Evolutionary conservation across 1,140 invertebrate species (phyloP), one percentile per base, ranked within the genome.

Genomic region (Aplysia californica): DNA sequence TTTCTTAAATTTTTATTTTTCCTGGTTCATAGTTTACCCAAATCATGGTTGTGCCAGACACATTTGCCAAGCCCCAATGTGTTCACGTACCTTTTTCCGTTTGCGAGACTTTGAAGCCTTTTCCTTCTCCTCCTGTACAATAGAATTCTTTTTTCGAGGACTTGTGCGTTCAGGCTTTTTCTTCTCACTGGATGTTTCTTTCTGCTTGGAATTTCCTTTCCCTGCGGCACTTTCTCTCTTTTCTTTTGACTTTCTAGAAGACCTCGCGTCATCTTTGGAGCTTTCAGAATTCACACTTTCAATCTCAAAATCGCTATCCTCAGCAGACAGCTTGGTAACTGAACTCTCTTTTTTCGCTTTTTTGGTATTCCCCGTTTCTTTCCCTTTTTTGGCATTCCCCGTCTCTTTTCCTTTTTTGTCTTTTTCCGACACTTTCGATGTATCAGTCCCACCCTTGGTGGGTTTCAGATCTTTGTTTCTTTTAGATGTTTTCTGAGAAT

Each of bases 211-310:
- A n/a, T n/a, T n/a, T n/a, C n/a, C 39, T 15, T 64, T 55, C 18
- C 1, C 31, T 71, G 38, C 56, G 3, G 10, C 23, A 50, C n/a
- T 2, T 33, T 2, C 4, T 50, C 0, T 66, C 38, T 73, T 41
- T 18, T 65, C 69, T 71, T 68, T 71, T 75, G 29, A 39, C 23
- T 29, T 44, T 29, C 75, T n/a, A 74, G 59, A 71, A 50, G 38
- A 69, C 3, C 26, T 2, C 26, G 15, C 29, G 64, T 65, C 6
- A 21, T 64, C 23, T 67, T 59, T 56, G 5, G 79, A 44, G 69
- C 33, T 21, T 1, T 29, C 39, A 33, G 73, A 56, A 55, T 66
- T 50, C 68, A 66, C 74, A 58, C 64, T 75, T 36, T 75, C 55
- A 73, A 68, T 61, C 41, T 56, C 76, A 29, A 44, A n/a, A n/a